phyloP scores from a whole-genome alignment of 2,888 invertebrate genomes.

The Tricholauxania praeusta region DNA sequence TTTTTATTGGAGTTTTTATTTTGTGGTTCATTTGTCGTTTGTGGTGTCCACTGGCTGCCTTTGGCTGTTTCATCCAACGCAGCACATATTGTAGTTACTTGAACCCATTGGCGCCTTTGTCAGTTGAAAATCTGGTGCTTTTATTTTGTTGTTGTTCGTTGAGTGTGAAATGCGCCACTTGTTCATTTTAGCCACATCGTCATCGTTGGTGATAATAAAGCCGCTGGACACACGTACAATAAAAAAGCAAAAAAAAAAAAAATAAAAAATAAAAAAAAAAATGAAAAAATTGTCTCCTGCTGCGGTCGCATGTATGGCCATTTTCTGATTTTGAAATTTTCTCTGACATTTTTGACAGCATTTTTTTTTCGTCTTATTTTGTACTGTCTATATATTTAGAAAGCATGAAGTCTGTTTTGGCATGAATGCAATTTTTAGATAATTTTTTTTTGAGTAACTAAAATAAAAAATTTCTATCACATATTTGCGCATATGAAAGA shows the following conservation, averaged over 20 bases:
- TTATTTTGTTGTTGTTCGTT: background rate
- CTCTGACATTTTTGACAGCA: slow-evolving; percentile 59
- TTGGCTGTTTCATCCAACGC: slow-evolving; percentile 4
- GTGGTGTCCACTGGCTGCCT: slow-evolving; percentile 23
- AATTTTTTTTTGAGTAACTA: background rate
- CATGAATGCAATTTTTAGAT: slow-evolving; percentile 6
- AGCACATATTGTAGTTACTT: slow-evolving; percentile 5
- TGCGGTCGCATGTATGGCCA: slow-evolving; percentile 51
- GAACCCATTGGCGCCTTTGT: background rate
- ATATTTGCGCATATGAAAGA: no score
- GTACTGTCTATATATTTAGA: slow-evolving; percentile 7
- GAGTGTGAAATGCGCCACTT: slow-evolving; percentile 27
- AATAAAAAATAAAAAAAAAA: background rate
- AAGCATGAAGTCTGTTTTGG: background rate
- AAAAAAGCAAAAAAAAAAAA: background rate
- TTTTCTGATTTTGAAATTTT: slow-evolving; percentile 57
- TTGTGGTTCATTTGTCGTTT: slow-evolving; percentile 23
- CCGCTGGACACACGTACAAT: background rate
- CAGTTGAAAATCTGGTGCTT: background rate
- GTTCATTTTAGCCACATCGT: slow-evolving; percentile 11
- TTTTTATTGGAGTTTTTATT: slow-evolving; percentile 21
- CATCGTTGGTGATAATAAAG: slow-evolving; percentile 25
- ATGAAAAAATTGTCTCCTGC: slow-evolving; percentile 54
- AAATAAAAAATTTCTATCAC: background rate
- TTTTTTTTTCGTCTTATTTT: slow-evolving; percentile 37